phyloP scores from a whole-genome alignment of 2,113 vertebrate genomes.

The Malurus alboscapulatus region DNA sequence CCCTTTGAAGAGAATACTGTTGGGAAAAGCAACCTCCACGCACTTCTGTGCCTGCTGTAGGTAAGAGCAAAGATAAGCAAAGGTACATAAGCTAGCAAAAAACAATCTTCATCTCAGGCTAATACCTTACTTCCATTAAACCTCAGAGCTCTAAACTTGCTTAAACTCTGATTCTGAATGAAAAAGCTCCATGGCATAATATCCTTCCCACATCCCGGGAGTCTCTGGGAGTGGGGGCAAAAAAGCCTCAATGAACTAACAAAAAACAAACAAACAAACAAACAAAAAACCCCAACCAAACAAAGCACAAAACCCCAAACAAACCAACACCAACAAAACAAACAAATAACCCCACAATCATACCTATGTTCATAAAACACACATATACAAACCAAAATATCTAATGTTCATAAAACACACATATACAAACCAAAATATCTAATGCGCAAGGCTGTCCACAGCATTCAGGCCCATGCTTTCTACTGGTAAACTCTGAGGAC shows the following conservation, averaged over 20 bases:
- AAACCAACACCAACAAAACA: background rate
- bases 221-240: accelerated
- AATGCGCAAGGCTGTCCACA: background rate
- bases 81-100: background rate
- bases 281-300: background rate
- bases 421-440: background rate
- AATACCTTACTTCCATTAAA: background rate
- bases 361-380: background rate
- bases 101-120: background rate
- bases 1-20: background rate
- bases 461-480: background rate
- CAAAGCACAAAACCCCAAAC: background rate
- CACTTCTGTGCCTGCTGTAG: background rate
- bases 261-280: background rate
- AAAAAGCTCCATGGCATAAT: background rate
- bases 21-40: background rate
- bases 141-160: background rate
- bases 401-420: background rate
- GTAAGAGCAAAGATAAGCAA: background rate
- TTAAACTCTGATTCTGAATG: background rate
- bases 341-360: background rate
- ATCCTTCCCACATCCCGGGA: background rate
- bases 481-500: background rate
- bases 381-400: background rate
- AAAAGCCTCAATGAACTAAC: background rate